These are phyloP conservation scores for Noturus placidus DNA, from an alignment of 2,113 vertebrate genomes.

Conservation along the genomic window DNA sequence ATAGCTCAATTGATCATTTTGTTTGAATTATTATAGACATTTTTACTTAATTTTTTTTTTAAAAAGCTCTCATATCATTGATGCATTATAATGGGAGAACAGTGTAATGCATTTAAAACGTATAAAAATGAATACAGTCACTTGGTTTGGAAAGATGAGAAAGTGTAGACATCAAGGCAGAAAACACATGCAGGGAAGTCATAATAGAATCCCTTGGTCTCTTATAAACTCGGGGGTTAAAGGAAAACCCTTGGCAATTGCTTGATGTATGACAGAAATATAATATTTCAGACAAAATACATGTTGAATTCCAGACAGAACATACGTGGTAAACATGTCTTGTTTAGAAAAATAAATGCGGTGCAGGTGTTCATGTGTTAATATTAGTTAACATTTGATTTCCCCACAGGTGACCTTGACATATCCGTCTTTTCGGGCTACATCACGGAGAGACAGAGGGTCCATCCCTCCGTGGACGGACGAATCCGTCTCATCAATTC, in stretches of 20 bases:
- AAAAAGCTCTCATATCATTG: not conserved
- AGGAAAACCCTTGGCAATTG: not conserved
- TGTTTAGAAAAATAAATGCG: not conserved
- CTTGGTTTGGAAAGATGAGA: not conserved
- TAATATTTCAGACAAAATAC: not conserved
- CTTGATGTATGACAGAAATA: not conserved
- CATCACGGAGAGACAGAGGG: slow-evolving; percentile 74
- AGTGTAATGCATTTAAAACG: not conserved
- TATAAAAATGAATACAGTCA: not conserved
- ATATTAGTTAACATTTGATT: not conserved
- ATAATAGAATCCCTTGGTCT: not conserved
- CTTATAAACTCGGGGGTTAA: not conserved
- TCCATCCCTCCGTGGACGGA: slow-evolving; percentile 85
- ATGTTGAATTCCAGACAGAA: not conserved
- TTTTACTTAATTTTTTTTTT: too few relatives aligned
- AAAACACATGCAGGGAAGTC: not conserved
- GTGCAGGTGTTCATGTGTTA: not conserved
- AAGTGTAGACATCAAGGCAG: not conserved
- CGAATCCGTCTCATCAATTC: slow-evolving; percentile 76
- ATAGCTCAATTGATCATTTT: too few relatives aligned
- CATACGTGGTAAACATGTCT: not conserved
- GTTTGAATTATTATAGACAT: too few relatives aligned
- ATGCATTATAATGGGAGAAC: not conserved
- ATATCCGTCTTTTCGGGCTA: slow-evolving; percentile 77
- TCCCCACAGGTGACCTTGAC: slow-evolving; percentile 81